Evolutionary conservation across 2,888 invertebrate species (phyloP).

Genomic region (Caenorhabditis imperialis): DNA sequence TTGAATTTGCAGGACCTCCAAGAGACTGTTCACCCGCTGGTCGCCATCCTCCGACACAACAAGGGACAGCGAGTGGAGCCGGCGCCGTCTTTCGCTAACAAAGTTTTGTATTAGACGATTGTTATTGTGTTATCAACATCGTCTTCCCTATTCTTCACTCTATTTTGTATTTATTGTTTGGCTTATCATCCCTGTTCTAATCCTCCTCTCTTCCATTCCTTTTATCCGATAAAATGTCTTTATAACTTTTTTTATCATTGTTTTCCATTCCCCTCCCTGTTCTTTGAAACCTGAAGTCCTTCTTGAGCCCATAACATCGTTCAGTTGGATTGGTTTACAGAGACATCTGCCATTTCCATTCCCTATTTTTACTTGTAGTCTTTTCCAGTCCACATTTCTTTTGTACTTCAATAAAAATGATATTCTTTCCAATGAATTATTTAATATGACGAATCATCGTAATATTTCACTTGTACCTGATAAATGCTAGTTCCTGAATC

Average conservation of each 20-base stretch:
- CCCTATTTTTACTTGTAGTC: background rate
- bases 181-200: constrained; percentile 7
- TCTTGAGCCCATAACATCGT: background rate
- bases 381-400: background rate
- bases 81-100: constrained; percentile 34
- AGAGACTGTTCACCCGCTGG: constrained; percentile 68
- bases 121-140: background rate
- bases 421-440: background rate
- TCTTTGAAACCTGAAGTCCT: no score
- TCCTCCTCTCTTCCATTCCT: background rate
- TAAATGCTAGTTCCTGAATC: constrained; percentile 5
- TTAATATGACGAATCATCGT: constrained; percentile 10
- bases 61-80: constrained; percentile 46
- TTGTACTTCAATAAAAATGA: background rate
- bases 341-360: background rate
- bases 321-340: background rate
- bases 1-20: constrained; percentile 63
- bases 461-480: background rate
- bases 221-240: background rate
- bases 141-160: constrained; percentile 15
- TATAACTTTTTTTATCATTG: background rate
- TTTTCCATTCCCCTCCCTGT: no score
- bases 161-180: constrained; percentile 45
- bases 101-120: constrained; percentile 42
- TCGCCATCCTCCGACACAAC: constrained; percentile 67